These are phyloP conservation scores for Rhagium mordax DNA, from an alignment of 2,888 invertebrate genomes.

Conservation along the genomic window DNA sequence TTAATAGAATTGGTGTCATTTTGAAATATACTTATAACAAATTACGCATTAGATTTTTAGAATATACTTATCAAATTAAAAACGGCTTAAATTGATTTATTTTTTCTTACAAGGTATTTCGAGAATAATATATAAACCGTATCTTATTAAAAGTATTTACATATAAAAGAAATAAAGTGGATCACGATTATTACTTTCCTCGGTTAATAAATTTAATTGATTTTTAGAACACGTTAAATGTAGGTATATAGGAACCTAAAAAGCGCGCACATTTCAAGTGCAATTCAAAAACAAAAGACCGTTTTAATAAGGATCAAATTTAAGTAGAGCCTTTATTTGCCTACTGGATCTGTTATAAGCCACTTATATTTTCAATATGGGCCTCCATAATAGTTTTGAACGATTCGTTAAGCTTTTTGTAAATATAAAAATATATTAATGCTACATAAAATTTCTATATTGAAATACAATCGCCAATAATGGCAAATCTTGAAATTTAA, in stretches of 20 bases:
- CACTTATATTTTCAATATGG: conserved; percentile 69
- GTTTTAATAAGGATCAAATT: conserved; percentile 69
- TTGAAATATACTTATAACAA: too few species aligned
- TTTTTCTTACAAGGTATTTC: too few species aligned
- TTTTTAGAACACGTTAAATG: conserved; percentile 31
- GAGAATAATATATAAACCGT: too few species aligned
- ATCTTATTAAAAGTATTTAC: too few species aligned
- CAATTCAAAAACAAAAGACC: conserved; percentile 68
- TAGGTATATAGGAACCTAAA: conserved; percentile 33
- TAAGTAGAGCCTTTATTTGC: conserved; percentile 69
- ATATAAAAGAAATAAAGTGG: conserved; percentile 9
- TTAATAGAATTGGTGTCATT: neutral
- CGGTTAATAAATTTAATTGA: conserved; percentile 20
- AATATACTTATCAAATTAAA: too few species aligned
- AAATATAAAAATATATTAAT: conserved; percentile 51
- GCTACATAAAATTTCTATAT: conserved; percentile 13
- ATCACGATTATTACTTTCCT: conserved; percentile 9
- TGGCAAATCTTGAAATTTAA: neutral
- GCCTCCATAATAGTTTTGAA: conserved; percentile 55
- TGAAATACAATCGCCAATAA: neutral
- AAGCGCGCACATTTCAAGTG: conserved; percentile 61
- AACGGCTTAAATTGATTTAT: too few species aligned
- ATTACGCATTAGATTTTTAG: too few species aligned
- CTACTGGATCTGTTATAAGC: conserved; percentile 68
- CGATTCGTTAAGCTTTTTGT: conserved; percentile 55